Evolutionary conservation across 2,113 vertebrate genomes (phyloP), one percentile per base, ranked within the genome.

Genomic region (Ptilorrhoa leucosticta): DNA sequence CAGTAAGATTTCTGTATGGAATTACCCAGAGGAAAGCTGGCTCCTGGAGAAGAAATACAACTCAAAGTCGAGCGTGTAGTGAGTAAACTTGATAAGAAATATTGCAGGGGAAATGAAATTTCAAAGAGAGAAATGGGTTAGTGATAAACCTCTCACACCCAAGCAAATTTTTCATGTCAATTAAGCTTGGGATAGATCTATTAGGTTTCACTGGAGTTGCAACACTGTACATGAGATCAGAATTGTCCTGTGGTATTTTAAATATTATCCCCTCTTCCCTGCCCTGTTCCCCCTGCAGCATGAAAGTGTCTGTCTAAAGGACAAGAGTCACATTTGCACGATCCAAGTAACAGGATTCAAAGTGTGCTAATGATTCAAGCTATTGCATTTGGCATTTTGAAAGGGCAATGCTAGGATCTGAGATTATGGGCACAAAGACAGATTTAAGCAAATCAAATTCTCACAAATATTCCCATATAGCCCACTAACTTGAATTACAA

Each of bases 361-460:
- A 94, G 90, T 58, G 85, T 90, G 71, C 54, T 96, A 96, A 96
- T 80, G 92, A 96, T 90, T 84, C 84, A 88, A 95, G 92, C 85
- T 96, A 90, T 60, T 77, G 58, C 63, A 56, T 91, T 73, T 96
- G 91, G 85, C 94, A 95, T 95, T 97, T 97, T 88, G 82, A 97
- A 97, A 96, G 95, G 90, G 93, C 93, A 97, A 13, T 51, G 75
- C 50, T 86, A 79, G 82, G 70, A 95, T 95, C 70, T 91, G 66
- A 95, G 89, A 93, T 93, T 96, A 94, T 33, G 58, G 75, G 71
- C 56, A 93, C 51, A 91, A 96, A 96, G 90, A 80, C 35, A 94
- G 78, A 95, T 66, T 85, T 86, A 87, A 94, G 79, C 50, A 90
- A 94, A 90, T 80, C 50, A 88, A 11, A 72, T 58, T 50, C 54